Percentiles rank a stretch among this genome's conserved stretches.
These are phyloP conservation scores for Syncerus caffer DNA, from an alignment of 2,797 vertebrate genomes.

Conservation along the genomic window DNA sequence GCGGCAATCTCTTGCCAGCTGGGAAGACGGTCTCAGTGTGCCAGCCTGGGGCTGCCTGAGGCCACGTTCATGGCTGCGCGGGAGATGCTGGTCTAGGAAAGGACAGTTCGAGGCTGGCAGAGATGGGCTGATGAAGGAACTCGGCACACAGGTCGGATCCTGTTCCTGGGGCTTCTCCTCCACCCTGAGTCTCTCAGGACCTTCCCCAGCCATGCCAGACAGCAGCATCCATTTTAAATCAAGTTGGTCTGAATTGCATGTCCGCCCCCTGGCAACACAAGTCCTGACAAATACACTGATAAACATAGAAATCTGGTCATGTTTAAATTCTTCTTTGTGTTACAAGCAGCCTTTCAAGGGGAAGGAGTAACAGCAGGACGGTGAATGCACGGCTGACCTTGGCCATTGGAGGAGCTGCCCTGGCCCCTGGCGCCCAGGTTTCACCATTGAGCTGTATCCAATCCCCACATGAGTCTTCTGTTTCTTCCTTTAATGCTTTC, in stretches of 20 bases:
- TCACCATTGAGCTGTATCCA: background rate
- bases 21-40: background rate
- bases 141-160: no score
- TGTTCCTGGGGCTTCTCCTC: background rate
- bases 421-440: background rate
- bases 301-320: background rate
- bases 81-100: background rate
- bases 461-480: background rate
- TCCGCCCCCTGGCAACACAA: background rate
- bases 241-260: background rate
- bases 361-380: background rate
- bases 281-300: background rate
- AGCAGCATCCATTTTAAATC: background rate
- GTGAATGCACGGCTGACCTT: background rate
- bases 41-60: background rate
- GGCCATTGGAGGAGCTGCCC: background rate
- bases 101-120: background rate
- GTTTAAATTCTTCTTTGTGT: background rate
- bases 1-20: background rate
- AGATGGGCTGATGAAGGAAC: fast-evolving
- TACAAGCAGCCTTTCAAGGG: background rate
- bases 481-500: background rate
- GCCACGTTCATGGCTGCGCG: fast-evolving
- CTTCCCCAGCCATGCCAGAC: background rate
- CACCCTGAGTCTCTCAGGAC: background rate